A percentile compares a stretch with the other conserved stretches of the same genome.
These are phyloP conservation scores for Erythrocebus patas DNA, from an alignment of 2,113 vertebrate species.

Conservation along the genomic window DNA sequence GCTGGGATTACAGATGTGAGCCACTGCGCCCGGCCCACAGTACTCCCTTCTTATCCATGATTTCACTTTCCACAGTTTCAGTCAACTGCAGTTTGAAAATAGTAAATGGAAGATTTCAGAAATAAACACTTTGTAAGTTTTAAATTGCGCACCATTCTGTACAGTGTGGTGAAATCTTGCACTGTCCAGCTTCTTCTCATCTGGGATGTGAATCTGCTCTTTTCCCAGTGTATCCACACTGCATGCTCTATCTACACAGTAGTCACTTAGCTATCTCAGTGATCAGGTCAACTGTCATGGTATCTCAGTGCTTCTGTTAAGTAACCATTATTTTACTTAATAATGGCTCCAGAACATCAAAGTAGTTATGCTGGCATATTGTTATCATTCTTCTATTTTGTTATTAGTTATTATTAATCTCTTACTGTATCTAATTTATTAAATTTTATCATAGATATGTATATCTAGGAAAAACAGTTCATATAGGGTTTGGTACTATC, in stretches of 20 bases:
- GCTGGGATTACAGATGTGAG: too few relatives aligned
- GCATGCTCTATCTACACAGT: not conserved
- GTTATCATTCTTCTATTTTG: not conserved
- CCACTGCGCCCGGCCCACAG: not conserved
- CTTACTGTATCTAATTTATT: not conserved
- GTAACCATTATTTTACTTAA: not conserved
- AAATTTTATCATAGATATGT: not conserved
- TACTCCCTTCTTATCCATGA: not conserved
- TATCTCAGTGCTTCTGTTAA: not conserved
- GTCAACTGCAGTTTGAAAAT: not conserved
- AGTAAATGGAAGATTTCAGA: not conserved
- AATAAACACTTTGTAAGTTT: not conserved
- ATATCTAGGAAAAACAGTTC: not conserved
- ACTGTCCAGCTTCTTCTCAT: not conserved
- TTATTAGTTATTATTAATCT: not conserved
- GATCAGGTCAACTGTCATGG: not conserved
- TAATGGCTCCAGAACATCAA: not conserved
- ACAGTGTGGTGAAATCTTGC: not conserved
- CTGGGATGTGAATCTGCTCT: not conserved
- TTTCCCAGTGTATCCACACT: not conserved
- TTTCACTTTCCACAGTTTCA: not conserved
- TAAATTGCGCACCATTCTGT: not conserved
- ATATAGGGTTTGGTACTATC: not conserved
- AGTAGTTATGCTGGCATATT: not conserved
- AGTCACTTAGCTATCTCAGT: not conserved